Base-by-base conservation (phyloP, 2,888 invertebrate genomes). In the Pristionchus arcanus region DNA sequence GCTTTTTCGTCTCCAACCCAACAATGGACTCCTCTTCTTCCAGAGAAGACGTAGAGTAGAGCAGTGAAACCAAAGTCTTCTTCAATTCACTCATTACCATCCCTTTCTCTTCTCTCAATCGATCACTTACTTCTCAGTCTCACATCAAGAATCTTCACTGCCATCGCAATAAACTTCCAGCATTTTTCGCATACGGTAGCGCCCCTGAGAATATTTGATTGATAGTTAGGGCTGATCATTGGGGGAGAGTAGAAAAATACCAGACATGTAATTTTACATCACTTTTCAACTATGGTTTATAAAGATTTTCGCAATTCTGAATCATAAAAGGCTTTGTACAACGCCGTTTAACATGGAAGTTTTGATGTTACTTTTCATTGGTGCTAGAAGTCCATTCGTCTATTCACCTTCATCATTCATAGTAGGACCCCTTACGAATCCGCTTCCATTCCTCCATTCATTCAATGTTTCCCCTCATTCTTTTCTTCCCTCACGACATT, bases 31-130 rank as follows among this genome's bases (percentile, higher is more conserved):
- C 99, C 99, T 96, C 99, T 97, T 92, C 99, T 97, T 0, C 99
- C 99, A 91, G 99, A 99, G 96, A 98, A 99, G 37, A 99, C 97
- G 99, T 99, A 99, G 85, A 99, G 96, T 63, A 98, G 96, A 94
- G 98, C 97, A 94, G 97, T 96, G 95, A 97, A 99, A 11, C 98
- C 98, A 96, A 99, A 99, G 96, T 99, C 99, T 94, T 98, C 98
- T 97, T 95, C 28, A 71, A 42, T 49, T 37, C n/a, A 4, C n/a
- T 13, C 66, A 66, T 66, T 15, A 21, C 16, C 11, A 66, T 90
- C 85, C 21, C 21, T 16, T 19, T 55, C 34, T 34, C 49, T 34
- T 34, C 15, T n/a, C 19, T 34, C 53, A 42, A 4, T 34, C 7
- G 1, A 34, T 31, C 84, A 91, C 90, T 92, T 95, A 97, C 97